These are phyloP conservation scores for Coenonympha glycerion DNA, from an alignment of 2,888 invertebrate genomes.

Conservation along the genomic window DNA sequence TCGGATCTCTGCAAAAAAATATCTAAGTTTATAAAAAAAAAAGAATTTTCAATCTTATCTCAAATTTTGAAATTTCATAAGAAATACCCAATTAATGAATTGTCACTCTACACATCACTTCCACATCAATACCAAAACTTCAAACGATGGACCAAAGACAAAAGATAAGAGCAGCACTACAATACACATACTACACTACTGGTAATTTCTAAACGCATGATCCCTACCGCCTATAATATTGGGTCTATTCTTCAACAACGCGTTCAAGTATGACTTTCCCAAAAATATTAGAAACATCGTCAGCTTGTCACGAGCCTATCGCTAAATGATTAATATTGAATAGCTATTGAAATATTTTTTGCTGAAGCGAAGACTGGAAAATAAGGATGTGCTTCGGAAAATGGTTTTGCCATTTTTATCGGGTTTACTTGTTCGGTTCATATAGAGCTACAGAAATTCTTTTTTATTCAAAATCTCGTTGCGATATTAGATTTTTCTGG, in stretches of 20 bases:
- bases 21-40: no score
- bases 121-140: background rate
- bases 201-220: no score
- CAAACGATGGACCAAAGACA: background rate
- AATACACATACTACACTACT: background rate
- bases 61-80: no score
- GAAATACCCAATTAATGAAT: background rate
- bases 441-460: no score
- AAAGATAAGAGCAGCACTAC: background rate
- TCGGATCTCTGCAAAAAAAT: no score
- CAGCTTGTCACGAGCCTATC: background rate
- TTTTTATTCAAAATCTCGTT: no score
- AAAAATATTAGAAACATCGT: conserved; percentile 2
- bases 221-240: background rate
- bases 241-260: background rate
- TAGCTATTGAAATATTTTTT: background rate
- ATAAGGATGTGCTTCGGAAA: background rate
- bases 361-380: background rate
- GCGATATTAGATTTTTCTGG: no score
- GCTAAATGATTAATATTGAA: background rate
- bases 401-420: background rate
- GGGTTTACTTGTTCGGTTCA: background rate
- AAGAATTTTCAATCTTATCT: no score
- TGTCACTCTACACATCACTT: background rate
- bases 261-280: background rate